A percentile compares a stretch with the other conserved stretches of the same genome.
phyloP scores from a whole-genome alignment of 1,140 invertebrate genomes.

The Galendromus occidentalis region DNA sequence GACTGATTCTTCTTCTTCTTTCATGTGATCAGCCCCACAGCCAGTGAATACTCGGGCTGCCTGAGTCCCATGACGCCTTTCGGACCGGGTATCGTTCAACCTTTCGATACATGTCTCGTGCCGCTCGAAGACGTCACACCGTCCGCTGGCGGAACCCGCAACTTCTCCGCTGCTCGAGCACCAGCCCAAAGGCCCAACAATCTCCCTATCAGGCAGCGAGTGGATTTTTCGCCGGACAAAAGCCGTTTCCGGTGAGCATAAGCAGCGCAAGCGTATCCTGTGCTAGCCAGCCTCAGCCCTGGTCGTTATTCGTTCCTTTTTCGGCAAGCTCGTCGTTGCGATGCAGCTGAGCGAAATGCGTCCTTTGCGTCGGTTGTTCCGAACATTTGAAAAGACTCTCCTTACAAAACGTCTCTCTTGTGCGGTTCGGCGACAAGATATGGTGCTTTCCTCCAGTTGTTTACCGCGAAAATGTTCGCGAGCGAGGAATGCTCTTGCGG shows the following conservation, averaged over 20 bases:
- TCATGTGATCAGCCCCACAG: neutral
- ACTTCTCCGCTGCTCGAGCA: neutral
- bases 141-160: neutral
- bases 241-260: neutral
- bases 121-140: slow-evolving; percentile 3
- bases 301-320: no score
- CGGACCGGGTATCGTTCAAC: neutral
- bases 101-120: neutral
- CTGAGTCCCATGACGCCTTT: neutral
- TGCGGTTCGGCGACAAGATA: no score
- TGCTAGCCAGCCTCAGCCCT: no score
- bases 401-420: no score
- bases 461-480: no score
- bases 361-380: no score
- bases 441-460: no score
- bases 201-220: neutral
- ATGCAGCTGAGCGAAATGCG: no score
- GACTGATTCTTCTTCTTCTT: neutral
- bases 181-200: slow-evolving; percentile 6
- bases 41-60: slow-evolving; percentile 7
- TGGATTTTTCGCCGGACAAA: slow-evolving; percentile 8
- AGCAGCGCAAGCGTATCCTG: no score
- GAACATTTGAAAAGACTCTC: no score
- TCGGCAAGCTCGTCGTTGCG: no score
- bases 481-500: no score